phyloP scores from a whole-genome alignment of 2,113 vertebrate species.

The Mus musculus region GRCm39 chr16:44036001-44036500 shows the following conservation, averaged over 20 bases:
- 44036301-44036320: constrained; percentile 65
- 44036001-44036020: constrained; percentile 88
- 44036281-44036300: constrained; percentile 66
- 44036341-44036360: constrained; percentile 78
- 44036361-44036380: constrained; percentile 81
- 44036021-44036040: constrained; percentile 88
- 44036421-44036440: constrained; percentile 70
- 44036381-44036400: constrained; percentile 82
- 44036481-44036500: constrained; percentile 64
- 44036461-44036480: constrained; percentile 73
- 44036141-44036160: constrained; percentile 88
- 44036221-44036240: constrained; percentile 85
- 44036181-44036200: constrained; percentile 86
- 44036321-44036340: constrained; percentile 69
- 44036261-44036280: background rate
- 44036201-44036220: constrained; percentile 86
- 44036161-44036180: constrained; percentile 85
- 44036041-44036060: constrained; percentile 91
- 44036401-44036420: constrained; percentile 70
- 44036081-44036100: constrained; percentile 90
- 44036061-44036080: constrained; percentile 91
- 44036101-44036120: constrained; percentile 88
- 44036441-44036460: constrained; percentile 57
- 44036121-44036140: constrained; percentile 89
- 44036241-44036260: constrained; percentile 64